phyloP scores from a whole-genome alignment of 2,797 vertebrate species.

The Tinamus major region DNA sequence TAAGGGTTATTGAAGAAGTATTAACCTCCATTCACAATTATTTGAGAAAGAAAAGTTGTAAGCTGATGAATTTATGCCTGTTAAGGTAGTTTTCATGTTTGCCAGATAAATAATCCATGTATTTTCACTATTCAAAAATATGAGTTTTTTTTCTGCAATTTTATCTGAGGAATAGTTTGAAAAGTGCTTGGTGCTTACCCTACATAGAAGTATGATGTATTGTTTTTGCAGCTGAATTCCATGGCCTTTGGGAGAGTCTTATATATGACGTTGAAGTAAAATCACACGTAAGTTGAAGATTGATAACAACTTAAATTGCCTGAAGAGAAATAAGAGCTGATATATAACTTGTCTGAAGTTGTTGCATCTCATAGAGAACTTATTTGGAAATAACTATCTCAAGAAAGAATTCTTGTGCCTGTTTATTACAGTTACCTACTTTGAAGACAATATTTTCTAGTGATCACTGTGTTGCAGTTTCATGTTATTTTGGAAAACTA shows the following conservation, averaged over 20 bases:
- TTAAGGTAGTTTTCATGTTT: neutral
- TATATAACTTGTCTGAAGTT: neutral
- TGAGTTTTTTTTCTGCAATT: neutral
- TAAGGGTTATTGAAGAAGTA: neutral
- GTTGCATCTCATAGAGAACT: neutral
- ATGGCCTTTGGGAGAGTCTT: slow-evolving; percentile 97
- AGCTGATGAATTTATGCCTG: neutral
- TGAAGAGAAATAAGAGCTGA: neutral
- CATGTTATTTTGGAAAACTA: neutral
- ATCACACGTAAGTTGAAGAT: slow-evolving; percentile 86
- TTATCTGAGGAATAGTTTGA: neutral
- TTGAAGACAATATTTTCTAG: neutral
- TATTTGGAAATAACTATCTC: neutral
- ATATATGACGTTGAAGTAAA: slow-evolving; percentile 93
- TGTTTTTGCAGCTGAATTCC: slow-evolving; percentile 89
- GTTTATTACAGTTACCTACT: neutral
- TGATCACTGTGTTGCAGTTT: neutral
- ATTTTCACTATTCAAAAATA: neutral
- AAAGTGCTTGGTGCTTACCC: neutral
- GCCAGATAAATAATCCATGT: neutral
- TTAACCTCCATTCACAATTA: neutral
- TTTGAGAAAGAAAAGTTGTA: neutral
- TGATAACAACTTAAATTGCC: neutral
- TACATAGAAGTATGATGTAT: neutral
- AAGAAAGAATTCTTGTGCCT: neutral